These are phyloP conservation scores for Formicarius rufipectus DNA, from an alignment of 2,113 vertebrate genomes.

Conservation along the genomic window DNA sequence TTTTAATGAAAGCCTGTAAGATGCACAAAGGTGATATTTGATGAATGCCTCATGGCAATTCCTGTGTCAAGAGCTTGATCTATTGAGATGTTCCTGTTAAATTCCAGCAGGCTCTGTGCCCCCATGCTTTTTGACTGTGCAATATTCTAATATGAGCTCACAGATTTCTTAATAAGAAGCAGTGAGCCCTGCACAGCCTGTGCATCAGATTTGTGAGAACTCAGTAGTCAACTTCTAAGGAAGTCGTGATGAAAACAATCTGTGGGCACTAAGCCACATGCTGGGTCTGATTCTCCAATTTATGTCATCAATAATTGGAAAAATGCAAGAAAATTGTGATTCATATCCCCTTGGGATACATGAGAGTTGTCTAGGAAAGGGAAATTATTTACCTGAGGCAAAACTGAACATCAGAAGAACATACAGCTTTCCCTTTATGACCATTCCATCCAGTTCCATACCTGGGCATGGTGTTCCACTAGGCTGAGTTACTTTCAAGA, in stretches of 20 bases:
- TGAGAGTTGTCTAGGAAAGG: background rate
- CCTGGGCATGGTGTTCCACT: background rate
- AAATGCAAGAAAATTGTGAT: background rate
- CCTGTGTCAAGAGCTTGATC: background rate
- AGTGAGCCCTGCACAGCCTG: background rate
- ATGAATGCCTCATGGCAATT: background rate
- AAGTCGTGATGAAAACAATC: background rate
- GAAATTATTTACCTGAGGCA: background rate
- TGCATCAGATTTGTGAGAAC: background rate
- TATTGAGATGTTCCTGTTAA: background rate
- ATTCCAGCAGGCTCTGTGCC: background rate
- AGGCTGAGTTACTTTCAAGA: background rate
- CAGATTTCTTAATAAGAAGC: background rate
- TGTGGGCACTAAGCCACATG: background rate
- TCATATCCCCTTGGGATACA: background rate
- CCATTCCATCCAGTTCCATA: background rate
- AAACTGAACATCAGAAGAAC: background rate
- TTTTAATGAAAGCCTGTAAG: background rate
- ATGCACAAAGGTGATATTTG: background rate
- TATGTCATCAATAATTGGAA: background rate
- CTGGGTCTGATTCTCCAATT: background rate
- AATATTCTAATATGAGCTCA: background rate
- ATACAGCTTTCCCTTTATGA: background rate
- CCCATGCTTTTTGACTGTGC: background rate
- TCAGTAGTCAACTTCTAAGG: background rate